phyloP scores from a whole-genome alignment of 1,140 invertebrate species.

The Trichonephila inaurata region DNA sequence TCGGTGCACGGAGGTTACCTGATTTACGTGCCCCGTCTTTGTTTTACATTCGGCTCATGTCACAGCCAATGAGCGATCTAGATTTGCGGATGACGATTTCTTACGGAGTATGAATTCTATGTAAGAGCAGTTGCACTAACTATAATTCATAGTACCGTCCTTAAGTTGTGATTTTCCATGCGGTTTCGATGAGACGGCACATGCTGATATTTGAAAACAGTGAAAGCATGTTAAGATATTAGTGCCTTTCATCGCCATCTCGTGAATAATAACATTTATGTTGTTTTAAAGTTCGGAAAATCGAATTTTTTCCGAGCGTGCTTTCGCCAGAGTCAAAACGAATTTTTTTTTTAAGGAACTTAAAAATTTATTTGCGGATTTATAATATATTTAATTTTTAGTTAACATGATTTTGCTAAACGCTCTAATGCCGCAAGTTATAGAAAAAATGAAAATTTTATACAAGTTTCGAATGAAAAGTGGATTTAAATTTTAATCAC shows the following conservation, averaged over 20 bases:
- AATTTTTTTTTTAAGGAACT: too few species aligned
- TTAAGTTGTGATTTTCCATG: background rate
- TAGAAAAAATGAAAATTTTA: background rate
- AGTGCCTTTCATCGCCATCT: background rate
- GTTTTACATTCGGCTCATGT: background rate
- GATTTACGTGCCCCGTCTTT: background rate
- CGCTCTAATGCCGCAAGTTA: background rate
- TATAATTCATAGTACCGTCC: conserved; percentile 14
- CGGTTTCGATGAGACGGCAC: background rate
- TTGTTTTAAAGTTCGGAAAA: too few species aligned
- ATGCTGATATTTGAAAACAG: background rate
- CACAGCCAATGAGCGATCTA: too few species aligned
- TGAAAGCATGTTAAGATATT: background rate
- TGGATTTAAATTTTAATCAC: background rate
- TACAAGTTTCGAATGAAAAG: background rate
- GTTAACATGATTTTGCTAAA: background rate
- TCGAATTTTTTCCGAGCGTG: too few species aligned
- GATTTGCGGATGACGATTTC: background rate
- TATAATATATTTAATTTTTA: too few species aligned
- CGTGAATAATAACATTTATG: too few species aligned
- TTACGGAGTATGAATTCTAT: background rate
- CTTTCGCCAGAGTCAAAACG: too few species aligned
- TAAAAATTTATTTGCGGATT: too few species aligned
- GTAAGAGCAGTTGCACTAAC: background rate
- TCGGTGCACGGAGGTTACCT: background rate